Evolutionary conservation across 2,113 vertebrate genomes (phyloP).

Genomic region (Aptenodytes forsteri): DNA sequence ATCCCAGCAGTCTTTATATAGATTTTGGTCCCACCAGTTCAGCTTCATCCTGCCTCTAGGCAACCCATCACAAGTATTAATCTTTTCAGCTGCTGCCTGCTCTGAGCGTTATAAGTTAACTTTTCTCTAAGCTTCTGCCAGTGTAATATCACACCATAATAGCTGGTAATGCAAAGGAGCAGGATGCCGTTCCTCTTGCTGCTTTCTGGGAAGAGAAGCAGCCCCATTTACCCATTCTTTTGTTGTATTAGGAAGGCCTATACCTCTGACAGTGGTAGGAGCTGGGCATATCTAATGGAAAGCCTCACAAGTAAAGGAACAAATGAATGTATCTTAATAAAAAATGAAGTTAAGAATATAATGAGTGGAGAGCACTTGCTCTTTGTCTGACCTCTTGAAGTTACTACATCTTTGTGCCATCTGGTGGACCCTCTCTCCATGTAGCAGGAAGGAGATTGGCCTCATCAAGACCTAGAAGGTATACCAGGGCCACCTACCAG

Average conservation of each 20-base stretch:
- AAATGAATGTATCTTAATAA: background rate
- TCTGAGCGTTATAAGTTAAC: background rate
- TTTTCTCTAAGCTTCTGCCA: background rate
- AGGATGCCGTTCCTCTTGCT: background rate
- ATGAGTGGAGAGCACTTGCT: background rate
- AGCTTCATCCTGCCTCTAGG: background rate
- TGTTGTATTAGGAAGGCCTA: background rate
- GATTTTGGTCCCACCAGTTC: slow-evolving; percentile 3
- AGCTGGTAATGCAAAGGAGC: background rate
- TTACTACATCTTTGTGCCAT: background rate
- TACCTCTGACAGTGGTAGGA: background rate
- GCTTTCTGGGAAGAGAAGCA: background rate
- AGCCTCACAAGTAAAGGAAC: background rate
- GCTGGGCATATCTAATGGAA: background rate
- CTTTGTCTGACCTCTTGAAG: background rate
- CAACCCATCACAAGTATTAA: background rate
- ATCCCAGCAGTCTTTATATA: background rate
- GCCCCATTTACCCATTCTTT: background rate
- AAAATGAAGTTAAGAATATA: background rate
- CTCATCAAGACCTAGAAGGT: background rate
- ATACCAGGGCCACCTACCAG: background rate
- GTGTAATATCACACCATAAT: background rate
- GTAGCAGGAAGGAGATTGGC: background rate
- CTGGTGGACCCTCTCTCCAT: background rate
- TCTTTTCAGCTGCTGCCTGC: background rate